phyloP scores from a whole-genome alignment of 2,113 vertebrate genomes.

The Peromyscus leucopus region DNA sequence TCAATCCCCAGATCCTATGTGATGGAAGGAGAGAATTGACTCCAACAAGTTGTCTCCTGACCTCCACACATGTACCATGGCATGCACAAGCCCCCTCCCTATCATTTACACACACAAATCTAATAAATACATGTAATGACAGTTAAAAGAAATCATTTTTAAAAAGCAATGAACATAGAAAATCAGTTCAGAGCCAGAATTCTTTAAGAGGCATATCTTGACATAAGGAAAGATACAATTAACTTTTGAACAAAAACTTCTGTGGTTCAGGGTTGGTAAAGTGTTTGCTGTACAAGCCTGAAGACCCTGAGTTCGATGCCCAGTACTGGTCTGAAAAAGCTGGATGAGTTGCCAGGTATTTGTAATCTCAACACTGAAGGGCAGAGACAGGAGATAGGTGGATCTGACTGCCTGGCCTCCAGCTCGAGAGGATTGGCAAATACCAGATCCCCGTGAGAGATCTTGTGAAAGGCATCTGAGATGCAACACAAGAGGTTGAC shows the following conservation, averaged over 20 bases:
- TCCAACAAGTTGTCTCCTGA: not conserved
- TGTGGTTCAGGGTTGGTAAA: not conserved
- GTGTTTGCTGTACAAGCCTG: not conserved
- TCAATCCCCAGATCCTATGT: no score
- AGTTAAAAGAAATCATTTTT: not conserved
- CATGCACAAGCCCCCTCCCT: not conserved
- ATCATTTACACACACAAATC: no score
- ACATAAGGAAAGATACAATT: slow-evolving; percentile 1
- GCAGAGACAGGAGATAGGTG: not conserved
- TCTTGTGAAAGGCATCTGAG: not conserved
- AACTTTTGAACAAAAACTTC: not conserved
- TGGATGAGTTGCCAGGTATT: no score
- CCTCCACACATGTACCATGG: not conserved
- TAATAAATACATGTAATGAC: not conserved
- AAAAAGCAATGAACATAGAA: not conserved
- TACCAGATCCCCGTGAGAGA: not conserved
- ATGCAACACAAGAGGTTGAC: not conserved
- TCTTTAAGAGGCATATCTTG: not conserved
- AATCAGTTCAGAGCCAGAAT: not conserved
- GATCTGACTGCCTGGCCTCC: not conserved
- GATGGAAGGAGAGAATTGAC: not conserved
- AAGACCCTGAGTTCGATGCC: no score
- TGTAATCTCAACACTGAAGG: not conserved
- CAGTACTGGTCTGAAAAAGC: not conserved
- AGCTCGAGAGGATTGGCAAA: not conserved